A percentile compares a stretch with the other conserved stretches of the same genome.
Conservation (phyloP, 2,888 invertebrate genomes). For the Cheilosia pagana region DNA sequence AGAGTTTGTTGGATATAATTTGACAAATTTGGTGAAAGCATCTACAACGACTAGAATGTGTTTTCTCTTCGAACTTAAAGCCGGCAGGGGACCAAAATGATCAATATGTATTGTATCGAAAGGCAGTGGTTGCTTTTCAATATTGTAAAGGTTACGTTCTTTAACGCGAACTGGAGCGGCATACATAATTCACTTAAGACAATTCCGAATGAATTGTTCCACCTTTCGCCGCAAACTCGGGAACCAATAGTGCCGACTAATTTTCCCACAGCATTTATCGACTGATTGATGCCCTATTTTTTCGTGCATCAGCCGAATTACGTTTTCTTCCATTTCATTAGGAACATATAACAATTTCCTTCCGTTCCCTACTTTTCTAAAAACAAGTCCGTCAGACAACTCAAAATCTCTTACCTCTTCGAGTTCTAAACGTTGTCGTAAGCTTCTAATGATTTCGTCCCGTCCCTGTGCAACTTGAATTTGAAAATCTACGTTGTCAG, state of each 20-base stretch:
- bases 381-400: slow-evolving; percentile 27
- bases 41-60: slow-evolving; percentile 47
- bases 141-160: slow-evolving; percentile 21
- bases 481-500: slow-evolving; percentile 42
- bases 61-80: slow-evolving; percentile 22
- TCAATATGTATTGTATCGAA: slow-evolving; percentile 44
- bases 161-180: slow-evolving; percentile 20
- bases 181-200: slow-evolving; percentile 42
- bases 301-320: slow-evolving; percentile 34
- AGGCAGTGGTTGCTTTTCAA: slow-evolving; percentile 30
- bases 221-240: slow-evolving; percentile 15
- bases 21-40: slow-evolving; percentile 28
- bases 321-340: slow-evolving; percentile 39
- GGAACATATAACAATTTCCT: slow-evolving; percentile 4
- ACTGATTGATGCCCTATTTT: slow-evolving; percentile 38
- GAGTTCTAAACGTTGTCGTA: slow-evolving; percentile 7
- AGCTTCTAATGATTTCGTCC: slow-evolving; percentile 14
- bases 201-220: slow-evolving; percentile 20
- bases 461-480: slow-evolving; percentile 52
- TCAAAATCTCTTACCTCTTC: slow-evolving; percentile 31
- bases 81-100: slow-evolving; percentile 25
- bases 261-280: slow-evolving; percentile 20
- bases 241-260: neutral
- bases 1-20: slow-evolving; percentile 15
- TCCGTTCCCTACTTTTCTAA: slow-evolving; percentile 10